These are phyloP conservation scores for Trachelus troglodyta DNA, from an alignment of 2,888 invertebrate genomes.

Conservation along the genomic window DNA sequence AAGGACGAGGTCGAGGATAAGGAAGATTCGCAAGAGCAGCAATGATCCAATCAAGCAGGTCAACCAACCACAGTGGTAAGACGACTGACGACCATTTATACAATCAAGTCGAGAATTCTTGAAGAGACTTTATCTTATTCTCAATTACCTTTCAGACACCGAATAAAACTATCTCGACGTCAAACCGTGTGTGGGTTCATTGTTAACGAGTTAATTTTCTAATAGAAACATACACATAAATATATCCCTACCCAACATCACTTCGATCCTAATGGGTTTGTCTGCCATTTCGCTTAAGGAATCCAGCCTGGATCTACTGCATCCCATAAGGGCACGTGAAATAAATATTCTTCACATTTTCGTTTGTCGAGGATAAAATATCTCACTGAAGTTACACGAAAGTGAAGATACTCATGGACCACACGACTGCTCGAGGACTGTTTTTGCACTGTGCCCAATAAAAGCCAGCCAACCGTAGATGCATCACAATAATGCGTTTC, in stretches of 20 bases:
- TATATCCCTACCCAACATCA: conserved; percentile 50
- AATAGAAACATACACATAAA: not conserved
- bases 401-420: not conserved
- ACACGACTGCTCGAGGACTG: not conserved
- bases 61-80: not conserved
- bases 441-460: not conserved
- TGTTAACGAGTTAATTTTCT: not conserved
- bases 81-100: conserved; percentile 4
- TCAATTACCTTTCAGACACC: conserved; percentile 1
- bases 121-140: not conserved
- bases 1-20: not conserved
- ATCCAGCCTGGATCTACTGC: conserved; percentile 48
- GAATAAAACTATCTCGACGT: not conserved
- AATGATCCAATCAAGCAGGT: not conserved
- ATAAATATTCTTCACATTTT: conserved; percentile 7
- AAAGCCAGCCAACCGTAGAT: not conserved
- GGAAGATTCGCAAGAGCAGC: not conserved
- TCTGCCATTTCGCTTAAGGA: conserved; percentile 30
- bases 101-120: not conserved
- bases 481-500: not conserved
- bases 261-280: conserved; percentile 46
- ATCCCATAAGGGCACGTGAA: conserved; percentile 48
- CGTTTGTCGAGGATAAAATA: not conserved
- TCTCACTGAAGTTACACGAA: not conserved
- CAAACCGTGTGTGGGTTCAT: not conserved